Conservation (phyloP, 2,888 invertebrate genomes). For the Nephrotoma guestfalica region DNA sequence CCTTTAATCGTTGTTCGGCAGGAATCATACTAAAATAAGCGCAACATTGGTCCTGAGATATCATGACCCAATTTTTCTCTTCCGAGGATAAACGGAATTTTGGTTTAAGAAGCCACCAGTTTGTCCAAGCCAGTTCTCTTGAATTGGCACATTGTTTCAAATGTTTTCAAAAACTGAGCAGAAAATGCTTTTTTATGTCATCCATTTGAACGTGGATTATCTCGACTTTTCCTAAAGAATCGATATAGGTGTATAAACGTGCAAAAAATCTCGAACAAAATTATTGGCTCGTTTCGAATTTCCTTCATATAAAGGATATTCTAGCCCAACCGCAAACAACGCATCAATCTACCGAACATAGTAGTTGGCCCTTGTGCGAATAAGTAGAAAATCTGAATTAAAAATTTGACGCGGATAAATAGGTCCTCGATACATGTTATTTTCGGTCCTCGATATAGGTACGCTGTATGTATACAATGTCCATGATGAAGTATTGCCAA, state of each 20-base stretch:
- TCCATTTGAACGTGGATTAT: slow-evolving; percentile 92
- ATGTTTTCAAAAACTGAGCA: slow-evolving; percentile 88
- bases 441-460: no score
- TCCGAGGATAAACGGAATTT: slow-evolving; percentile 92
- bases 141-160: slow-evolving; percentile 93
- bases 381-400: slow-evolving; percentile 77
- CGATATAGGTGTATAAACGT: slow-evolving; percentile 97
- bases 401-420: slow-evolving; percentile 77
- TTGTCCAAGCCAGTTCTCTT: slow-evolving; percentile 77
- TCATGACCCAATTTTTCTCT: slow-evolving; percentile 96
- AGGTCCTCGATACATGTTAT: slow-evolving; percentile 93
- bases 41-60: slow-evolving; percentile 97
- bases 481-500: slow-evolving; percentile 89
- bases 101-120: slow-evolving; percentile 84
- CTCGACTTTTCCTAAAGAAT: slow-evolving; percentile 90
- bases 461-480: slow-evolving; percentile 82
- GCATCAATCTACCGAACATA: slow-evolving; percentile 82
- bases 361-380: slow-evolving; percentile 77
- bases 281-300: slow-evolving; percentile 98
- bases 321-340: slow-evolving; percentile 86
- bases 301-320: slow-evolving; percentile 94
- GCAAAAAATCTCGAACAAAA: slow-evolving; percentile 93
- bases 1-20: slow-evolving; percentile 86
- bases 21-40: slow-evolving; percentile 96
- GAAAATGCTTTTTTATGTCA: slow-evolving; percentile 97